Evolutionary conservation across 2,888 invertebrate species (phyloP).

Genomic region (Imbricaverruca yamaguchii): DNA sequence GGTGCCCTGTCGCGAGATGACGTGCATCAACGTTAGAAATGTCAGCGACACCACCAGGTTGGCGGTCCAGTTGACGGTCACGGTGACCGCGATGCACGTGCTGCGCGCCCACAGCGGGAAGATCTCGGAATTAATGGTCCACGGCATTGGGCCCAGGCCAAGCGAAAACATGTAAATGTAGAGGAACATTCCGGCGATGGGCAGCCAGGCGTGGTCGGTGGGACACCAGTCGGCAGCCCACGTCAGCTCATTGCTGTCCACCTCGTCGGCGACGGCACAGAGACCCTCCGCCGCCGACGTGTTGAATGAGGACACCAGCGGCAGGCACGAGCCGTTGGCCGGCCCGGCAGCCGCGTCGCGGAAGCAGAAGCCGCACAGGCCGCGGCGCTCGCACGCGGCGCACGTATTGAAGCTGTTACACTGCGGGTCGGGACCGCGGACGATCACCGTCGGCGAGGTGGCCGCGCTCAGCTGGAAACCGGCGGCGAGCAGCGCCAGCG

Average conservation of each 20-base stretch:
- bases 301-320: neutral
- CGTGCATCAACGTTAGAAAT: conserved; percentile 45
- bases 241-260: conserved; percentile 32
- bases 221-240: conserved; percentile 33
- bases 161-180: conserved; percentile 48
- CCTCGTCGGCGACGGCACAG: conserved; percentile 35
- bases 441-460: no score
- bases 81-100: conserved; percentile 44
- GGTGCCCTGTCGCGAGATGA: conserved; percentile 45
- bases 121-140: conserved; percentile 51
- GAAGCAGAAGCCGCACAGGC: no score
- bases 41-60: no score
- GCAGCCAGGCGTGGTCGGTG: conserved; percentile 43
- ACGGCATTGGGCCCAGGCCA: conserved; percentile 50
- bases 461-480: no score
- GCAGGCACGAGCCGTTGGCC: no score
- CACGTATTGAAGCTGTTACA: no score
- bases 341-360: no score
- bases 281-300: neutral
- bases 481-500: conserved; percentile 42
- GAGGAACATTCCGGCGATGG: conserved; percentile 42
- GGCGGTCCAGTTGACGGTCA: conserved; percentile 46
- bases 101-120: conserved; percentile 50
- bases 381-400: no score
- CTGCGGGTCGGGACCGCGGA: no score